A percentile compares a stretch with the other conserved stretches of the same genome.
Conservation (phyloP, 2,113 vertebrate genomes). For the Monopterus albus region DNA sequence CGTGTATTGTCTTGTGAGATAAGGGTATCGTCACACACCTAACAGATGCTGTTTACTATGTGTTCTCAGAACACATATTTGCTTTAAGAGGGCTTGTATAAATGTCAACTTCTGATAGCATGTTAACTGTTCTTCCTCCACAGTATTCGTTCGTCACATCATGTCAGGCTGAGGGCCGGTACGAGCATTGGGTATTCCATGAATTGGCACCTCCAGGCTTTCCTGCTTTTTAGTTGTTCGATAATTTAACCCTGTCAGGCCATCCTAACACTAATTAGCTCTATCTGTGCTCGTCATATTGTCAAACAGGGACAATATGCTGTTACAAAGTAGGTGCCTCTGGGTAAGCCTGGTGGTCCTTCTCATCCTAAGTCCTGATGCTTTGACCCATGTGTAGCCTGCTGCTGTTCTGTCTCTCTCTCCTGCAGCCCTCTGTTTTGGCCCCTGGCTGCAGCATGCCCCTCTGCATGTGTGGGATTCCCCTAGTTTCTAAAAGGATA, state of each 20-base stretch:
- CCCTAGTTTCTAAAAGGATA: conserved; percentile 44
- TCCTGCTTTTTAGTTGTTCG: conserved; percentile 45
- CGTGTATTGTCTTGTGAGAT: too few relatives aligned
- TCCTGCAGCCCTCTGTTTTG: conserved; percentile 74
- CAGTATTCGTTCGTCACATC: conserved; percentile 83
- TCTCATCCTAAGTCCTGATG: conserved; percentile 64
- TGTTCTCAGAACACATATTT: conserved; percentile 7
- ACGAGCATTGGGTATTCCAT: conserved; percentile 71
- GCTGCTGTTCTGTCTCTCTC: conserved; percentile 53
- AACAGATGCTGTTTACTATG: background rate
- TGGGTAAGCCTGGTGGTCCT: conserved; percentile 69
- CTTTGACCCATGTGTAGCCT: conserved; percentile 61
- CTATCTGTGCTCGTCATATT: conserved; percentile 11
- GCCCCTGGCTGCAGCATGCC: conserved; percentile 77
- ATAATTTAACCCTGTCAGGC: conserved; percentile 19
- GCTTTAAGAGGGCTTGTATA: conserved; percentile 5
- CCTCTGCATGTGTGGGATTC: conserved; percentile 71
- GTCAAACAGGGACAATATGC: conserved; percentile 5
- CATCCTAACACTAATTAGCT: conserved; percentile 32
- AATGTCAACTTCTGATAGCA: conserved; percentile 44
- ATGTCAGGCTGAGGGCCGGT: conserved; percentile 82
- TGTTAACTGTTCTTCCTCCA: conserved; percentile 77
- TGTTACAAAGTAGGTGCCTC: conserved; percentile 17
- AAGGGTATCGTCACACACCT: too few relatives aligned
- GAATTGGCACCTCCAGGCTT: conserved; percentile 68